phyloP scores from a whole-genome alignment of 2,113 vertebrate genomes.

The Hylia prasina region DNA sequence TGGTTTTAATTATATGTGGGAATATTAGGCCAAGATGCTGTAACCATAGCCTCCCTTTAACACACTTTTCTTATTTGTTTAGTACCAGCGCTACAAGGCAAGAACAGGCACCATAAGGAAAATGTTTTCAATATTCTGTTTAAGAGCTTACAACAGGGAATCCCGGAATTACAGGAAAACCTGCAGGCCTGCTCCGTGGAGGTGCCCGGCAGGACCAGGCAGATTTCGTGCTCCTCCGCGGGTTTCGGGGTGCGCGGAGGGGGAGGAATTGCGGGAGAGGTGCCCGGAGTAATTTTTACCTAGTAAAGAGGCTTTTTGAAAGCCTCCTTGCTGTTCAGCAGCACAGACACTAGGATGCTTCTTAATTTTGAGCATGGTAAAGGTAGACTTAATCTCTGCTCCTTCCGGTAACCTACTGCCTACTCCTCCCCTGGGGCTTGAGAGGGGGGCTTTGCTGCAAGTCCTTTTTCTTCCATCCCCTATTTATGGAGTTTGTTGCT shows the following conservation, averaged over 20 bases:
- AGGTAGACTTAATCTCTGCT: neutral
- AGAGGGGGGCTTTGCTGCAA: neutral
- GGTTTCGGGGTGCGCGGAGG: neutral
- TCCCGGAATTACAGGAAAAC: neutral
- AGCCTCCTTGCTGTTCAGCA: neutral
- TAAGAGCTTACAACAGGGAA: slow-evolving; percentile 17
- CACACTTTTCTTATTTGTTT: slow-evolving; percentile 46
- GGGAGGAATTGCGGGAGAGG: neutral
- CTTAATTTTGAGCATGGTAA: neutral
- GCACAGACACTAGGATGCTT: neutral
- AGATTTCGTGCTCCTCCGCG: neutral
- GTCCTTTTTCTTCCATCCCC: neutral
- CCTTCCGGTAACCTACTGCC: neutral
- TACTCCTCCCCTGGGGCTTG: neutral
- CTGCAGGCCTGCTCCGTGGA: neutral
- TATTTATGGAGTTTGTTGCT: neutral
- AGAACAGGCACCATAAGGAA: slow-evolving; percentile 6
- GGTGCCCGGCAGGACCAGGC: neutral
- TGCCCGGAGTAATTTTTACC: neutral
- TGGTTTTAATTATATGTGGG: slow-evolving; percentile 57
- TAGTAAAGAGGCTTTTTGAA: neutral
- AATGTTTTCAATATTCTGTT: slow-evolving; percentile 33
- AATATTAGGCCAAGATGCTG: slow-evolving; percentile 39
- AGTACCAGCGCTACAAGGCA: slow-evolving; percentile 1
- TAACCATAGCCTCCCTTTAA: neutral